Percentiles rank a stretch among this genome's conserved stretches.
These are phyloP conservation scores for Xanthia icteritia DNA, from an alignment of 2,888 invertebrate species.

Conservation along the genomic window DNA sequence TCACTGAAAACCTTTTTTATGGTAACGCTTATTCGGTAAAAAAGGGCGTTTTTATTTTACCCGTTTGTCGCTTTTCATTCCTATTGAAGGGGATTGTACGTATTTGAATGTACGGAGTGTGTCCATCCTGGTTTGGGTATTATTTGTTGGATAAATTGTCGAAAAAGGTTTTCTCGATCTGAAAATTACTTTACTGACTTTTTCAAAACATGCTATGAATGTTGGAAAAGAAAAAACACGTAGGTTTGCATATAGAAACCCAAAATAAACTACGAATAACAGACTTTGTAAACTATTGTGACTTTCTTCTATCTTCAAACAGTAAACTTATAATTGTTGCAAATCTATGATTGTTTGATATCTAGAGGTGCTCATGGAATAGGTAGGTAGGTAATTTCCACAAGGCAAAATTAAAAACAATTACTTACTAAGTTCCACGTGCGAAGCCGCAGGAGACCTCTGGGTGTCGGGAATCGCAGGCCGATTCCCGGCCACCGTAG, in stretches of 20 bases:
- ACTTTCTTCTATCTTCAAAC: not conserved
- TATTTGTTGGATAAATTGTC: slow-evolving; percentile 35
- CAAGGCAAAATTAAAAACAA: not conserved
- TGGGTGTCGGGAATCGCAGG: too few relatives aligned
- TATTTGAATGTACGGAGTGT: slow-evolving; percentile 61
- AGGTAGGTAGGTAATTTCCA: not conserved
- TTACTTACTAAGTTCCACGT: not conserved
- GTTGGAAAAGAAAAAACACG: not conserved
- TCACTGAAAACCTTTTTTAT: slow-evolving; percentile 90
- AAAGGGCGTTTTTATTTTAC: slow-evolving; percentile 87
- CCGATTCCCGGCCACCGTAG: too few relatives aligned
- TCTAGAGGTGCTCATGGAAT: not conserved
- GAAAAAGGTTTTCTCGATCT: slow-evolving; percentile 13
- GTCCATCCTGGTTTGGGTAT: slow-evolving; percentile 46
- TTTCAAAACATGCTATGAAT: not conserved
- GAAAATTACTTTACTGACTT: slow-evolving; percentile 1
- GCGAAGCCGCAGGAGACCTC: not conserved
- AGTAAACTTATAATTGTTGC: not conserved
- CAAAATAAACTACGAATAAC: not conserved
- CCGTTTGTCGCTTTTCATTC: slow-evolving; percentile 81
- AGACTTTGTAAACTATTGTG: not conserved
- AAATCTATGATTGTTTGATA: not conserved
- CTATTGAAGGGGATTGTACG: slow-evolving; percentile 70
- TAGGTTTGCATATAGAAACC: not conserved
- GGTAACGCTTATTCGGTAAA: slow-evolving; percentile 88